Base-by-base conservation (phyloP, 2,113 vertebrate species). In the Opisthocomus hoazin region DNA sequence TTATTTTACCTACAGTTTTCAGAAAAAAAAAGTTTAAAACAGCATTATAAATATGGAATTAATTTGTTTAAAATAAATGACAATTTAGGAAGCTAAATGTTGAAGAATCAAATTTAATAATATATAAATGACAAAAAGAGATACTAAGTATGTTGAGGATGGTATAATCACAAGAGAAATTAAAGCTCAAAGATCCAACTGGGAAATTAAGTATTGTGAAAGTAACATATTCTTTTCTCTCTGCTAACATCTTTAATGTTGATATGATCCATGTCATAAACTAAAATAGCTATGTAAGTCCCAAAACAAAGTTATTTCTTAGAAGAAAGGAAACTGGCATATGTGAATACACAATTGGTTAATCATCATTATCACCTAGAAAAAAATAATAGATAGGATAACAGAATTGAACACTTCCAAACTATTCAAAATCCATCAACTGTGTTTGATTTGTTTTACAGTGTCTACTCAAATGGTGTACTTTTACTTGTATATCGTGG, bases 101-200 rank as follows among this genome's bases (percentile, higher is more conserved):
- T 63, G 39, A 74, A 92, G 6, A 90, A 88, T 66, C 12, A 81
- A 34, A 84, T 51, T 81, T 87, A 87, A 84, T 51, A 87, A 68
- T 20, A 39, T 30, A 77, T 79, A 80, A 91, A 70, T 61, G 19
- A 65, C 30, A 95, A 89, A 91, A 71, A 86, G 27, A 65, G 19
- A 69, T 22, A 74, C 7, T n/a, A 84, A 66, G 70, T 78, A 73
- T 61, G 37, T 60, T 58, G 60, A 87, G 23, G 17, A 34, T 57
- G 68, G 69, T 36, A 83, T 20, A 84, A 92, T 61, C 63, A 46
- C 6, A 83, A 93, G 46, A 58, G 53, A 97, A 96, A 93, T 29
- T 89, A 76, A 77, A 94, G 43, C 34, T 66, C 24, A 73, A 51
- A 39, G 7, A 81, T 53, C 30, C 65, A 93, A 6, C 8, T 75